phyloP scores from a whole-genome alignment of 1,140 invertebrate genomes.

The Metaphire vulgaris region DNA sequence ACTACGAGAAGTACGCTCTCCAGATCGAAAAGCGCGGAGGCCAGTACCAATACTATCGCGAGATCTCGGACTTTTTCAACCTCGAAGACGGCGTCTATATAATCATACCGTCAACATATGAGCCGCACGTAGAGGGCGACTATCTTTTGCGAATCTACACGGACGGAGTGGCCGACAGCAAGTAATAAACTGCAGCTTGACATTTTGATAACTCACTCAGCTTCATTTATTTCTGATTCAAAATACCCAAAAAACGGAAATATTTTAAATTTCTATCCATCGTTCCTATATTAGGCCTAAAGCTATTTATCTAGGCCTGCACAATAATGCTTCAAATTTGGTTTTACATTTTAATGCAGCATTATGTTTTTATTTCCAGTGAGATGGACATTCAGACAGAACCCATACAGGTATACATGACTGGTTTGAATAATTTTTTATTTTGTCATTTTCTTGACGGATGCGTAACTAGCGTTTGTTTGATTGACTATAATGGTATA shows the following conservation, averaged over 20 bases:
- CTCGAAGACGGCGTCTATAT: constrained; percentile 58
- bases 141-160: constrained; percentile 61
- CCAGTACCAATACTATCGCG: constrained; percentile 11
- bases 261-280: too few relatives aligned
- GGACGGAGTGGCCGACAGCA: constrained; percentile 30
- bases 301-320: too few relatives aligned
- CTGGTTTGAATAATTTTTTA: too few relatives aligned
- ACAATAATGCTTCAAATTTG: too few relatives aligned
- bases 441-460: too few relatives aligned
- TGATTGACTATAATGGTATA: too few relatives aligned
- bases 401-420: background rate
- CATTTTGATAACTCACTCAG: too few relatives aligned
- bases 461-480: too few relatives aligned
- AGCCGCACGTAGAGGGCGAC: constrained; percentile 56
- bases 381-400: constrained; percentile 7
- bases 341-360: too few relatives aligned
- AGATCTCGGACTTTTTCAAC: constrained; percentile 33
- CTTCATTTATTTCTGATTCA: too few relatives aligned
- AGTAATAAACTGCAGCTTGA: constrained; percentile 1
- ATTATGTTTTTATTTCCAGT: constrained; percentile 6
- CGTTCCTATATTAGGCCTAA: too few relatives aligned
- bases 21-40: background rate
- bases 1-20: constrained; percentile 3
- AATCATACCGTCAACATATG: constrained; percentile 62
- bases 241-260: too few relatives aligned